Evolutionary conservation across 2,113 vertebrate species (phyloP).

Genomic region (human (Homo sapiens)): DNA sequence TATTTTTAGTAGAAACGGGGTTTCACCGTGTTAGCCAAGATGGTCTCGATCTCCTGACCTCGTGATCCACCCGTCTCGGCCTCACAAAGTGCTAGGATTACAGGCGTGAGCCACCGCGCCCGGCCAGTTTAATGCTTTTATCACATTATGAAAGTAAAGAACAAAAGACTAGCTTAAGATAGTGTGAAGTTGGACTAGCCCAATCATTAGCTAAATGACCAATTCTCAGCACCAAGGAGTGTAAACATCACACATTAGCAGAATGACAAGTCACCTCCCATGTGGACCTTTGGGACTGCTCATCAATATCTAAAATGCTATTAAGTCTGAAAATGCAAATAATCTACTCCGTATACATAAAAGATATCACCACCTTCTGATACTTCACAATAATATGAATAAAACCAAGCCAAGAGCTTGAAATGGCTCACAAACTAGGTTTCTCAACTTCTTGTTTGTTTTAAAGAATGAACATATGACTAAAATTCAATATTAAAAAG

Average conservation of each 20-base stretch:
- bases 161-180: not conserved
- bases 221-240: not conserved
- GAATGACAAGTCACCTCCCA: not conserved
- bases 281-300: not conserved
- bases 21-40: no score
- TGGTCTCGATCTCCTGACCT: no score
- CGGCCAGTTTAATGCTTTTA: not conserved
- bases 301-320: not conserved
- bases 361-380: not conserved
- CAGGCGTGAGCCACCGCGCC: no score
- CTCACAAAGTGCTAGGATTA: no score
- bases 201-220: not conserved
- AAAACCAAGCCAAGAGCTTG: not conserved
- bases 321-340: not conserved
- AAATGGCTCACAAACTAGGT: not conserved
- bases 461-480: not conserved
- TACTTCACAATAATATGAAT: not conserved
- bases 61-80: no score
- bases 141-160: not conserved
- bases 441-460: not conserved
- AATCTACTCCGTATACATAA: not conserved
- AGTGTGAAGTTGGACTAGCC: not conserved
- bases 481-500: not conserved
- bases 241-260: not conserved
- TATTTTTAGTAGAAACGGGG: no score